These are phyloP conservation scores for Oasisia sp. DNA, from an alignment of 2,888 invertebrate species.

Conservation along the genomic window DNA sequence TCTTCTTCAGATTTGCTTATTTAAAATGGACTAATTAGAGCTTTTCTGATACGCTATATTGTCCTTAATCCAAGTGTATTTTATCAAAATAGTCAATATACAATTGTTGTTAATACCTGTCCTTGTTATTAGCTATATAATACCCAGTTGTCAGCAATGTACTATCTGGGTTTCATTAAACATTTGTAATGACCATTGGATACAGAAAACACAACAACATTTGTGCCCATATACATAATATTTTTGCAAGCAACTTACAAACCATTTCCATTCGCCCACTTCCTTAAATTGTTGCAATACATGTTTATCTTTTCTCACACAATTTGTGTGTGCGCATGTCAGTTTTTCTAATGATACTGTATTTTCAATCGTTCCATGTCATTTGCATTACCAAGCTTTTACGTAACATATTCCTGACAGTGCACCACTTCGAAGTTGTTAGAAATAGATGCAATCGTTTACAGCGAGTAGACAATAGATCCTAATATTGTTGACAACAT, in stretches of 20 bases:
- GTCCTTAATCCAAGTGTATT: no score
- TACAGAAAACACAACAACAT: not conserved
- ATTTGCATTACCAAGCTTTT: not conserved
- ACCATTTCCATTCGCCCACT: not conserved
- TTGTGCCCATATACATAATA: conserved; percentile 10
- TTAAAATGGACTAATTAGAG: no score
- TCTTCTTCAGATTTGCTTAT: no score
- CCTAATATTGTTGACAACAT: not conserved
- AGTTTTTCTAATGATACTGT: not conserved
- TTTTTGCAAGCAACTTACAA: not conserved
- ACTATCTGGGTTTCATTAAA: not conserved
- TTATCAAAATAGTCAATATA: no score
- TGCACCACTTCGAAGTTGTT: not conserved
- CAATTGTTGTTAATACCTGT: no score
- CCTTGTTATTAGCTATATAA: no score
- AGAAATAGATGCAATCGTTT: not conserved
- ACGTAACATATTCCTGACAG: not conserved
- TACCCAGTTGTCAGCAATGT: not conserved
- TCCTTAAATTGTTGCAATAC: not conserved
- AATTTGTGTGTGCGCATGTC: not conserved
- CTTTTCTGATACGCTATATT: no score
- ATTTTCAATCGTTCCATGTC: not conserved
- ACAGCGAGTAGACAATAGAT: not conserved
- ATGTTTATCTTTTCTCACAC: not conserved
- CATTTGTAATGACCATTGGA: not conserved